Evolutionary conservation across 2,113 vertebrate genomes (phyloP), one percentile per base, ranked within the genome.

Genomic region (Paraplagusia blochii): DNA sequence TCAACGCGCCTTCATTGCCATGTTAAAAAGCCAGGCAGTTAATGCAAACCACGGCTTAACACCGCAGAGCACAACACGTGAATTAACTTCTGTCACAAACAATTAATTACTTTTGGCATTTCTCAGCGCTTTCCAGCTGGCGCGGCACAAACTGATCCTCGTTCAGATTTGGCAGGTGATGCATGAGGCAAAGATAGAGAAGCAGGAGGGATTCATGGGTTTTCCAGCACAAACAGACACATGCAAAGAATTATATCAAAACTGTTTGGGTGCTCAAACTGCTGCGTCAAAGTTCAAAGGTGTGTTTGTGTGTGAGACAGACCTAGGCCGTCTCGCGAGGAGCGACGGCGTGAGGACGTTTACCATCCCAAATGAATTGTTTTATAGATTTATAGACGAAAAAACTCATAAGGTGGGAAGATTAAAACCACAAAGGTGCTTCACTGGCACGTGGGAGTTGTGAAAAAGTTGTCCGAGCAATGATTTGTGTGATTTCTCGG

Each of bases 401-500:
- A 50, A 66, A 85, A 73, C 66, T 52, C 53, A 85, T 72, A 56
- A 76, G 74, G 58, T 58, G 71, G 77, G 18, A 79, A 55, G 12
- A 63, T 53, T 70, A 78, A 74, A 76, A 51, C 43, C 79, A 77
- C 73, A 68, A 64, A 77, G 51, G 58, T 67, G 66, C 65, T 77
- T 48, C 58, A 59, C 53, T 72, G 59, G 58, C 68, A 72, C 76
- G 77, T 76, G 44, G 8, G 77, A 66, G 50, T 74, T 58, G 72
- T 82, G 76, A 83, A 85, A 86, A 80, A 82, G 67, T 64, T 62
- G 74, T 81, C 72, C 72, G 57, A 62, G 65, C 67, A 75, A 73
- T 74, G 76, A 76, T 76, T 81, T 77, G 76, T 81, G 71, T 63
- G 67, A 72, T 63, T 69, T 51, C 59, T 50, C 55, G 79, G 76